These are phyloP conservation scores for Eulacestoma nigropectus DNA, from an alignment of 2,113 vertebrate species.

Conservation along the genomic window DNA sequence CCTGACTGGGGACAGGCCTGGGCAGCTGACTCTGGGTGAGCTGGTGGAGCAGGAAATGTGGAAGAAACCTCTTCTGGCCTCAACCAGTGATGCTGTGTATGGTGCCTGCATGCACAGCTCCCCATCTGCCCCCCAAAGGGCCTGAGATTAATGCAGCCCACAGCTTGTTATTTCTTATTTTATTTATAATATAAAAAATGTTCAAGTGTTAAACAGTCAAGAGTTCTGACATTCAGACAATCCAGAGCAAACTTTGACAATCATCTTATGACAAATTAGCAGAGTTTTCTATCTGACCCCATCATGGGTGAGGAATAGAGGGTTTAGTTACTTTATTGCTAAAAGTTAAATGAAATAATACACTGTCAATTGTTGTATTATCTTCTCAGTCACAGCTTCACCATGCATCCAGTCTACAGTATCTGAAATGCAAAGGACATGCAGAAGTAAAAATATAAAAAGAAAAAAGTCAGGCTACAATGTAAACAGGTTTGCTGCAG, in stretches of 20 bases:
- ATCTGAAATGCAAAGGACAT: slow-evolving; percentile 98
- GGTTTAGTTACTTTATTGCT: slow-evolving; percentile 89
- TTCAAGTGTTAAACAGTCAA: slow-evolving; percentile 85
- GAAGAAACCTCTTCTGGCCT: neutral
- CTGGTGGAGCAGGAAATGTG: neutral
- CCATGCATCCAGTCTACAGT: slow-evolving; percentile 97
- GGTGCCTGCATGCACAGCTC: neutral
- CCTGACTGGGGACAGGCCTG: neutral
- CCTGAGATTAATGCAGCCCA: slow-evolving; percentile 63
- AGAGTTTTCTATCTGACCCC: slow-evolving; percentile 88
- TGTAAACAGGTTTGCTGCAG: slow-evolving; percentile 75
- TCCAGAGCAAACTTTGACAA: slow-evolving; percentile 83
- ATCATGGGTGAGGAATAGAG: slow-evolving; percentile 72
- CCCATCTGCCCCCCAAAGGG: neutral
- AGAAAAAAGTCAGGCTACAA: slow-evolving; percentile 70
- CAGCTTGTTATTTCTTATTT: slow-evolving; percentile 73
- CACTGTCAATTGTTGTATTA: slow-evolving; percentile 86
- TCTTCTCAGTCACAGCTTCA: slow-evolving; percentile 93
- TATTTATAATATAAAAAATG: slow-evolving; percentile 84
- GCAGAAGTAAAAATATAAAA: slow-evolving; percentile 87
- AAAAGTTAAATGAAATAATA: slow-evolving; percentile 94
- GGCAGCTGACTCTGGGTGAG: neutral
- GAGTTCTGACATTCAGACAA: slow-evolving; percentile 77
- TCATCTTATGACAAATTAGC: slow-evolving; percentile 90
- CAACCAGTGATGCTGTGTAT: neutral